These are phyloP conservation scores for Cyrtonyx montezumae DNA, from an alignment of 2,113 vertebrate species.

Conservation along the genomic window DNA sequence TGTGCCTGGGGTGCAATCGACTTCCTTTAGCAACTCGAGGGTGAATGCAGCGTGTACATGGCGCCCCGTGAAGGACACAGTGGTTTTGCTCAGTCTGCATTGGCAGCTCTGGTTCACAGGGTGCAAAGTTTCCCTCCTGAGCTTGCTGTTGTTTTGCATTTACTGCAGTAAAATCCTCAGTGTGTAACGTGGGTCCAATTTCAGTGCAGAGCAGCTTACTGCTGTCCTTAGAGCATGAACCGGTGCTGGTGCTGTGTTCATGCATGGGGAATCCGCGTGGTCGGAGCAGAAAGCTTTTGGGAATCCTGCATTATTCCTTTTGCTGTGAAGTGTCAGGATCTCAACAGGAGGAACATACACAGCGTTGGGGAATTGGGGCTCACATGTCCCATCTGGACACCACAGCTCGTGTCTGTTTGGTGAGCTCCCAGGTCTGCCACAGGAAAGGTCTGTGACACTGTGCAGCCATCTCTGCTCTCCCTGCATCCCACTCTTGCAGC, in stretches of 20 bases:
- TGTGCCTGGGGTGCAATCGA: neutral
- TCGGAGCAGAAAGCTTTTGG: neutral
- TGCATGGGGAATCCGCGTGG: neutral
- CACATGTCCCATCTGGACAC: neutral
- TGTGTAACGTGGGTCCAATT: neutral
- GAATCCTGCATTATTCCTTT: neutral
- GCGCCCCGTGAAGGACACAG: neutral
- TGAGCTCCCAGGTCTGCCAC: neutral
- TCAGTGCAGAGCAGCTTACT: neutral
- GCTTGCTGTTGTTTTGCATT: neutral
- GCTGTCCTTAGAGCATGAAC: neutral
- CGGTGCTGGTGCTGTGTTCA: accelerated
- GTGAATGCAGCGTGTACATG: neutral
- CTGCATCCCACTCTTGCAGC: no score
- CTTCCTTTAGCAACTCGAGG: neutral
- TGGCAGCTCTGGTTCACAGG: neutral
- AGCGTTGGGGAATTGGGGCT: neutral
- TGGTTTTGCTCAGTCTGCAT: neutral
- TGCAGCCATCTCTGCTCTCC: neutral
- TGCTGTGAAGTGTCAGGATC: neutral
- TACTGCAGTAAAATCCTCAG: neutral
- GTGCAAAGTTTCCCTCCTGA: neutral
- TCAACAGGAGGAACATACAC: neutral
- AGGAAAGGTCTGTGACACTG: neutral
- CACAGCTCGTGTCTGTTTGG: neutral